Conservation (phyloP, 2,797 vertebrate species). For the Harpagifer antarcticus region DNA sequence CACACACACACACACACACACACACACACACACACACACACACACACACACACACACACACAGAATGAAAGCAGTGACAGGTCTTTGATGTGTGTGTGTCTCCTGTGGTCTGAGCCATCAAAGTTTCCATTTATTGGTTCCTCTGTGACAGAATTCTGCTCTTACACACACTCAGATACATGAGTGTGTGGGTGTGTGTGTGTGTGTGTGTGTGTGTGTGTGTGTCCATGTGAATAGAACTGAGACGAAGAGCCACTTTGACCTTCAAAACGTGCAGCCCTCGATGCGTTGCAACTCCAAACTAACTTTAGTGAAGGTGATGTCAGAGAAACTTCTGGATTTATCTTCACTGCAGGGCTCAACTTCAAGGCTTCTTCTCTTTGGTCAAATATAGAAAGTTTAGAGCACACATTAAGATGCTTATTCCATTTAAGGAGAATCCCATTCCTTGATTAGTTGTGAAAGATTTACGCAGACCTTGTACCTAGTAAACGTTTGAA, state of each 20-base stretch:
- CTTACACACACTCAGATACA: constrained; percentile 19
- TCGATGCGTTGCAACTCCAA: constrained; percentile 5
- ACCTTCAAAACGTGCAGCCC: constrained; percentile 53
- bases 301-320: constrained; percentile 30
- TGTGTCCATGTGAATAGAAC: constrained; percentile 39
- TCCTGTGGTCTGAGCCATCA: constrained; percentile 75
- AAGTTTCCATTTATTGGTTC: constrained; percentile 75
- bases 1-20: no score
- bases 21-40: neutral
- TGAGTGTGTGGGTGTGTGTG: neutral
- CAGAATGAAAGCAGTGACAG: constrained; percentile 30
- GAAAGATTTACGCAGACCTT: no score
- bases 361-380: neutral
- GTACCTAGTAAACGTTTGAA: no score
- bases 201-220: neutral
- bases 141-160: constrained; percentile 65
- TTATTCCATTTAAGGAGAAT: no score
- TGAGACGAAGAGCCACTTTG: constrained; percentile 35
- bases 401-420: no score
- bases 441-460: no score
- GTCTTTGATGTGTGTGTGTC: constrained; percentile 70
- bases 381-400: neutral
- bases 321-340: constrained; percentile 35
- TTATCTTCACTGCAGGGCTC: neutral
- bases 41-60: constrained; percentile 14